These are phyloP conservation scores for Papilio elwesi DNA, from an alignment of 2,888 invertebrate genomes.

Conservation along the genomic window DNA sequence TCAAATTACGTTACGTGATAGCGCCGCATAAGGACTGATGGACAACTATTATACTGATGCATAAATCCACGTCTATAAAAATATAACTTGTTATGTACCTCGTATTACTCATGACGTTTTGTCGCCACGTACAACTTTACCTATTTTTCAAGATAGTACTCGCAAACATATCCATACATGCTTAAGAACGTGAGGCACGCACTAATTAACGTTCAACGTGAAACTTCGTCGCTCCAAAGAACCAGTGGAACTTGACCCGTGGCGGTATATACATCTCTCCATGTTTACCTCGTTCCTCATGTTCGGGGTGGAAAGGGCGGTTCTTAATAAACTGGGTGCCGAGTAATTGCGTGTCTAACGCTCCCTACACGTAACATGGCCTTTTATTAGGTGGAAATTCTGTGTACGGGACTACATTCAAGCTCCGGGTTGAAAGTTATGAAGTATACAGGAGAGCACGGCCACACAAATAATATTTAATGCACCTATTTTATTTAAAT, in stretches of 20 bases:
- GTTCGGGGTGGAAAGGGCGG: slow-evolving; percentile 59
- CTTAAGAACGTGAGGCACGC: slow-evolving; percentile 76
- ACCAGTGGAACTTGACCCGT: slow-evolving; percentile 68
- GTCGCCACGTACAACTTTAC: slow-evolving; percentile 46
- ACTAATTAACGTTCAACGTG: slow-evolving; percentile 83
- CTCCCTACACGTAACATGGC: slow-evolving; percentile 79
- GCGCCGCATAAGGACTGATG: slow-evolving; percentile 59
- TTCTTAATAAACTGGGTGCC: slow-evolving; percentile 67
- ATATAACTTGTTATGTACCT: slow-evolving; percentile 25
- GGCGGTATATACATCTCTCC: slow-evolving; percentile 63
- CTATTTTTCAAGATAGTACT: slow-evolving; percentile 58
- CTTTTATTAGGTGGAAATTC: slow-evolving; percentile 84
- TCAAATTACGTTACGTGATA: slow-evolving; percentile 71
- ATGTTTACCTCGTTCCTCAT: slow-evolving; percentile 56
- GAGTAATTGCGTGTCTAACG: slow-evolving; percentile 81
- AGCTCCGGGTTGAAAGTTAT: slow-evolving; percentile 67
- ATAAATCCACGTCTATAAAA: slow-evolving; percentile 41
- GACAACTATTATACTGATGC: slow-evolving; percentile 41
- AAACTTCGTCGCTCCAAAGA: slow-evolving; percentile 71
- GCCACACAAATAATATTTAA: slow-evolving; percentile 22
- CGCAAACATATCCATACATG: slow-evolving; percentile 67
- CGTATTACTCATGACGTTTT: slow-evolving; percentile 13
- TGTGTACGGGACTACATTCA: slow-evolving; percentile 74
- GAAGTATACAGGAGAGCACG: slow-evolving; percentile 54
- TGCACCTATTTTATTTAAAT: slow-evolving; percentile 34